A percentile compares a stretch with the other conserved stretches of the same genome.
These are phyloP conservation scores for Pomacea maculata DNA, from an alignment of 1,140 invertebrate species.

Conservation along the genomic window DNA sequence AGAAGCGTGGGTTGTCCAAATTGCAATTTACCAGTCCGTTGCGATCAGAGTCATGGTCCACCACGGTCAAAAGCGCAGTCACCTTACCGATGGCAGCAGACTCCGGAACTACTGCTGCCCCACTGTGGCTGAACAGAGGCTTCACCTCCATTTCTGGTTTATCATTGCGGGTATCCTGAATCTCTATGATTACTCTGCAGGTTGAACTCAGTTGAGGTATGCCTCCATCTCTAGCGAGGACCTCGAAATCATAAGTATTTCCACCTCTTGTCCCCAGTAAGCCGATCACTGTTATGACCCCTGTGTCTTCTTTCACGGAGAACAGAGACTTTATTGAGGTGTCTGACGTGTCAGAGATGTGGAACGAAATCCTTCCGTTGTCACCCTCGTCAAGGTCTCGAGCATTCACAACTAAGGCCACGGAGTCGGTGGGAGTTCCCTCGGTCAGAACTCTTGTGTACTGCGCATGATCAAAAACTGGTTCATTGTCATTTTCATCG, in stretches of 20 bases:
- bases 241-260: conserved; percentile 43
- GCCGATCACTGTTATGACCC: conserved; percentile 38
- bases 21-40: conserved; percentile 42
- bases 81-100: conserved; percentile 36
- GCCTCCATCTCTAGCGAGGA: conserved; percentile 51
- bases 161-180: conserved; percentile 34
- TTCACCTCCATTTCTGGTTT: conserved; percentile 29
- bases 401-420: conserved; percentile 80
- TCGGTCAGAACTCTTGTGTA: conserved; percentile 81
- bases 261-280: conserved; percentile 43
- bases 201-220: conserved; percentile 34
- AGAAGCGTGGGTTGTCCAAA: conserved; percentile 26
- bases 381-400: conserved; percentile 79
- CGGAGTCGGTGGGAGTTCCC: conserved; percentile 74
- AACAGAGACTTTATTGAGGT: conserved; percentile 75
- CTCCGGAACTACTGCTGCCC: conserved; percentile 29
- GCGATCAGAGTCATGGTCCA: conserved; percentile 37
- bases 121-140: conserved; percentile 13
- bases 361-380: conserved; percentile 75
- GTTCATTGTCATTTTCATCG: conserved; percentile 95
- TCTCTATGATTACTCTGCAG: conserved; percentile 30
- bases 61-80: conserved; percentile 36
- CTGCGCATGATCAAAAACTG: conserved; percentile 67
- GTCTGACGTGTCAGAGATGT: conserved; percentile 66
- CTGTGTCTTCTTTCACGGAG: conserved; percentile 39